Percentiles rank a stretch among this genome's conserved stretches.
Conservation (phyloP, 2,888 invertebrate species). For the Pomacea canaliculata region DNA sequence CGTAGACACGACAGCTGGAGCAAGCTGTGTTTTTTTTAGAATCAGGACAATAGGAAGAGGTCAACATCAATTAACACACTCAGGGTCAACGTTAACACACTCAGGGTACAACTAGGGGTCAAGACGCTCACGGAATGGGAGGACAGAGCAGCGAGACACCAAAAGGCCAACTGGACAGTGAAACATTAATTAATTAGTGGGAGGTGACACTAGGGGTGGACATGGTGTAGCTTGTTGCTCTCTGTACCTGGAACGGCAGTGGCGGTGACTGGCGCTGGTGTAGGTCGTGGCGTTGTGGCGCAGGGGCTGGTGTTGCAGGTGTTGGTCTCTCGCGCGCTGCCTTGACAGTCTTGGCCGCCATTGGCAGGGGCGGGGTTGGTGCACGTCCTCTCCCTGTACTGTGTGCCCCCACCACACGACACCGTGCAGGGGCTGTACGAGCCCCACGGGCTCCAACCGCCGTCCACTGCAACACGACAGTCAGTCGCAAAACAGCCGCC, state of each 20-base stretch:
- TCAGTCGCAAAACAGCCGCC: too few relatives aligned
- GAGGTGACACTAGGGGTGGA: too few relatives aligned
- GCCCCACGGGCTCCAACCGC: slow-evolving; percentile 53
- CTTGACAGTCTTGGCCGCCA: slow-evolving; percentile 49
- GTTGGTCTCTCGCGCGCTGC: slow-evolving; percentile 40
- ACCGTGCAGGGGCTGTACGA: slow-evolving; percentile 52
- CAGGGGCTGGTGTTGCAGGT: slow-evolving; percentile 47
- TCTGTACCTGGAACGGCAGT: slow-evolving; percentile 36
- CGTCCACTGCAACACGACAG: slow-evolving; percentile 43
- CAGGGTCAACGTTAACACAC: background rate
- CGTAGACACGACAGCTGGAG: too few relatives aligned
- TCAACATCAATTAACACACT: background rate
- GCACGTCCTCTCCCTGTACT: slow-evolving; percentile 50
- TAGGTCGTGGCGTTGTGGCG: slow-evolving; percentile 48
- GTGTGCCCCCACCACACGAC: slow-evolving; percentile 53
- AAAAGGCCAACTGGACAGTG: too few relatives aligned
- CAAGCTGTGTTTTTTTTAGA: too few relatives aligned
- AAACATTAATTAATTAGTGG: too few relatives aligned
- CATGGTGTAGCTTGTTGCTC: too few relatives aligned
- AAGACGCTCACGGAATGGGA: too few relatives aligned
- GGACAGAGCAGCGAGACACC: too few relatives aligned
- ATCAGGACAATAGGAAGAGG: background rate
- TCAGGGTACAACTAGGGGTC: background rate
- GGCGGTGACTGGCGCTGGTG: slow-evolving; percentile 28
- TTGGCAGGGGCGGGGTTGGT: slow-evolving; percentile 55